Conservation (phyloP, 2,888 invertebrate genomes). For the Anagyrus pseudococci region DNA sequence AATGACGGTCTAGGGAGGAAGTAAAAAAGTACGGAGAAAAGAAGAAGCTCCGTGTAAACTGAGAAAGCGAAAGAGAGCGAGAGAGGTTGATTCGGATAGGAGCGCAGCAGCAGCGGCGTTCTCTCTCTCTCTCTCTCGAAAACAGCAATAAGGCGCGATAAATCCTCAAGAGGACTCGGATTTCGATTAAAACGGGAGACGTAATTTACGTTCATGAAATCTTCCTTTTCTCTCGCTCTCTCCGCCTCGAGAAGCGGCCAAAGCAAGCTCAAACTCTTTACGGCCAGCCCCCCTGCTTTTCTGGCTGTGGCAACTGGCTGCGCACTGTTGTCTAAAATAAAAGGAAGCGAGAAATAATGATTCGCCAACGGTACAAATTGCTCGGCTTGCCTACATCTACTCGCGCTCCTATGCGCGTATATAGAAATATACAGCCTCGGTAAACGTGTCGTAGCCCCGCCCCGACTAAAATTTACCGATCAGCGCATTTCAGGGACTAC, state of each 20-base stretch:
- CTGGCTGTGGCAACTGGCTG: slow-evolving; percentile 11
- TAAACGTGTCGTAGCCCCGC: no score
- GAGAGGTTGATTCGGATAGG: no score
- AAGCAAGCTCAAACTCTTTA: no score
- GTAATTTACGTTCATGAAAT: slow-evolving; percentile 39
- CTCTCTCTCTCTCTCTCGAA: no score
- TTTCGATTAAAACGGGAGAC: slow-evolving; percentile 38
- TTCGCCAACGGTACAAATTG: slow-evolving; percentile 36
- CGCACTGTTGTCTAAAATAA: slow-evolving; percentile 27
- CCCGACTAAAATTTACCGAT: no score
- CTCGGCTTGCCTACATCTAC: slow-evolving; percentile 19
- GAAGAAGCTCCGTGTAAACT: no score
- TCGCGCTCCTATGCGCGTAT: slow-evolving; percentile 4
- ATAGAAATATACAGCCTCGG: no score
- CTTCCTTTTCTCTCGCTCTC: slow-evolving; percentile 23
- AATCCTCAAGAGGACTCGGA: slow-evolving; percentile 47
- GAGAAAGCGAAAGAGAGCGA: no score
- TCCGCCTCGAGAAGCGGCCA: no score
- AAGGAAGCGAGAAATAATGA: slow-evolving; percentile 39
- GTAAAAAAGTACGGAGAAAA: background rate
- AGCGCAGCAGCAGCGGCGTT: slow-evolving; percentile 37
- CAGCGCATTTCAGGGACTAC: no score
- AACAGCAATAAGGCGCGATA: slow-evolving; percentile 56
- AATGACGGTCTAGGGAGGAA: slow-evolving; percentile 31
- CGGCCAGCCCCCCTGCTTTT: background rate